Evolutionary conservation across 2,888 invertebrate genomes (phyloP), one percentile per base, ranked within the genome.

Genomic region (Drosophila yooni): DNA sequence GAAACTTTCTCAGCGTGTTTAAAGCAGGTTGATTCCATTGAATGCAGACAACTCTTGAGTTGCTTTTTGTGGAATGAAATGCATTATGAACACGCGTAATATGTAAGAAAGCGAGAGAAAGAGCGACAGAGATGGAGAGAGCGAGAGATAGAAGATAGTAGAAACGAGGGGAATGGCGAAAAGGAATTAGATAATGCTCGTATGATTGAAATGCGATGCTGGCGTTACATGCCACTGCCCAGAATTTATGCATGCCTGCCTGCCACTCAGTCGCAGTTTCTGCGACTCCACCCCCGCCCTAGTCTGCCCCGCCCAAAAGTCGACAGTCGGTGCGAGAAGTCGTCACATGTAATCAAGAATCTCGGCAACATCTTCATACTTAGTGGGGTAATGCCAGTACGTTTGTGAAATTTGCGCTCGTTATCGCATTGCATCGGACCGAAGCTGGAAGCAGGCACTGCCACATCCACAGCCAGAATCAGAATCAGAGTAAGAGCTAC

Each of bases 271-370:
- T 68, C 50, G 67, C 67, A 53, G 38, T 46, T 46, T 13, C 72
- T 43, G 48, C 36, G 40, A 21, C 56, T 76, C 60, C 71, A 36
- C 60, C 34, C 61, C 27, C 15, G 48, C 36, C 27, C 15, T 10
- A 25, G 11, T 18, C 13, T 29, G 13, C 51, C 5, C 11, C 38
- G 5, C 34, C 18, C 38, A 43, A 46, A 60, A 57, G 50, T 54
- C 46, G 70, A 62, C 79, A 74, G 70, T 52, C 40, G 59, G 36
- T 57, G 66, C 75, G 64, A 75, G 70, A 68, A 71, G 79, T 81
- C 83, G 87, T 83, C 89, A 88, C 74, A 79, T 87, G 87, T 86
- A 86, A 89, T 86, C 83, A 88, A 89, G 86, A 88, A 85, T 85
- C 85, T 88, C 52, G 70, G 73, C 82, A 88, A 89, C 88, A 82